Conservation (phyloP, 2,888 invertebrate species). For the Leptothorax acervorum region DNA sequence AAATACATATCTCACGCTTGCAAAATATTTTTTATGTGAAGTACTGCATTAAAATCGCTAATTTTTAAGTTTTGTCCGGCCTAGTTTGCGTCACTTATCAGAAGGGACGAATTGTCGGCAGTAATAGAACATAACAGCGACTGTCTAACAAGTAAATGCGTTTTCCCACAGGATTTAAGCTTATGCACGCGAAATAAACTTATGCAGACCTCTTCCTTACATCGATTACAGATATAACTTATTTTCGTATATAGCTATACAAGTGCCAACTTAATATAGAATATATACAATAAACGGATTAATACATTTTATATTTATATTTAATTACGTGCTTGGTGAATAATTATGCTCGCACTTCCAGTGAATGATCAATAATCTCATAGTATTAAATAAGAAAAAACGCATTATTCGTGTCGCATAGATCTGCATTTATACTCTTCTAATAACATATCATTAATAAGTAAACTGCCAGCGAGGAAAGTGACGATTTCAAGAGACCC, state of each 20-base stretch:
- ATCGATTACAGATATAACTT: conserved; percentile 42
- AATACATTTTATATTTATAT: conserved; percentile 52
- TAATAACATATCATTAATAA: conserved; percentile 41
- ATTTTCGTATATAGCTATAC: conserved; percentile 61
- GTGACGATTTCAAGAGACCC: conserved; percentile 24
- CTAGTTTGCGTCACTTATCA: conserved; percentile 26
- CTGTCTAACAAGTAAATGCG: conserved; percentile 34
- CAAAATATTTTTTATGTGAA: conserved; percentile 56
- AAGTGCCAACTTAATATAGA: conserved; percentile 63
- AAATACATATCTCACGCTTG: conserved; percentile 45
- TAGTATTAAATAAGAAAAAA: conserved; percentile 42
- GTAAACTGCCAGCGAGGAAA: conserved; percentile 26
- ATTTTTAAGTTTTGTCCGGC: conserved; percentile 30
- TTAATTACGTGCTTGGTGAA: conserved; percentile 42
- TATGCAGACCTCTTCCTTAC: conserved; percentile 43
- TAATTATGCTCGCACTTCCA: conserved; percentile 44
- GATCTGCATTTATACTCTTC: conserved; percentile 33
- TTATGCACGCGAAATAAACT: conserved; percentile 35
- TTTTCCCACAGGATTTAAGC: conserved; percentile 24
- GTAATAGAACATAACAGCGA: conserved; percentile 11
- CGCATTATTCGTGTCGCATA: conserved; percentile 25
- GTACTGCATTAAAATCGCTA: conserved; percentile 73
- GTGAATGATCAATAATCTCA: conserved; percentile 18
- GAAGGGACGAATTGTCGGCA: conserved; percentile 2
- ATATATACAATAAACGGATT: conserved; percentile 51